Percentiles rank a stretch among this genome's conserved stretches.
Evolutionary conservation across 2,888 invertebrate genomes (phyloP).

Genomic region (Plusia festucae): DNA sequence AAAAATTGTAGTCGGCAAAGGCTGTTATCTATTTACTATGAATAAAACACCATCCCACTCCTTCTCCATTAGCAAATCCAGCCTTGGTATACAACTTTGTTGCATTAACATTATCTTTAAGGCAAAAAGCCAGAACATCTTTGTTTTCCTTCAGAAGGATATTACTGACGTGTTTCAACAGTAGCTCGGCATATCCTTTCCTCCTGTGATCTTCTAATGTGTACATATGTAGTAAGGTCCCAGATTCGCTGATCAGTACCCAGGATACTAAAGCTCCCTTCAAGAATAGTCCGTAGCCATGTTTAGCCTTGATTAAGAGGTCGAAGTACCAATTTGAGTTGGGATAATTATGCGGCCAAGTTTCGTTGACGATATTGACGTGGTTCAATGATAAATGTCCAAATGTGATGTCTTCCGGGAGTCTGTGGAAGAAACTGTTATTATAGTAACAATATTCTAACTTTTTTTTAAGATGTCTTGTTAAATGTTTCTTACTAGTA

Average conservation of each 20-base stretch:
- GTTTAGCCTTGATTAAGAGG: conserved; percentile 66
- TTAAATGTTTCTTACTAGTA: too few relatives aligned
- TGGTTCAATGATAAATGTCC: conserved; percentile 62
- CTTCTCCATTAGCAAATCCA: conserved; percentile 58
- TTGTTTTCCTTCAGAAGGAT: conserved; percentile 61
- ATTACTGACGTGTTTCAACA: conserved; percentile 70
- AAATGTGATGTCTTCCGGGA: conserved; percentile 61
- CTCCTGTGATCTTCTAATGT: conserved; percentile 71
- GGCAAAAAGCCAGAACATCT: conserved; percentile 66
- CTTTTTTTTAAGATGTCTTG: too few relatives aligned
- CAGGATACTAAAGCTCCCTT: conserved; percentile 66
- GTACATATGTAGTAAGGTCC: conserved; percentile 72
- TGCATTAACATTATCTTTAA: conserved; percentile 66
- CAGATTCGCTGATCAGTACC: conserved; percentile 72
- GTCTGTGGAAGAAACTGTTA: conserved; percentile 54
- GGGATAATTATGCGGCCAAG: conserved; percentile 71
- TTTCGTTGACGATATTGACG: conserved; percentile 62
- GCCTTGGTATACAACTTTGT: conserved; percentile 70
- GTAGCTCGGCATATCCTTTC: conserved; percentile 71
- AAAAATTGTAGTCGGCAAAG: too few relatives aligned
- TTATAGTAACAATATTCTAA: not conserved
- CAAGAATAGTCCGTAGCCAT: conserved; percentile 70
- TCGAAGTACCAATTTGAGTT: conserved; percentile 67
- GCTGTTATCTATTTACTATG: conserved; percentile 29
- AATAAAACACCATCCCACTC: conserved; percentile 63